Percentiles rank a stretch among this genome's conserved stretches.
Evolutionary conservation across 2,888 invertebrate species (phyloP).

Genomic region (Spodoptera exigua): DNA sequence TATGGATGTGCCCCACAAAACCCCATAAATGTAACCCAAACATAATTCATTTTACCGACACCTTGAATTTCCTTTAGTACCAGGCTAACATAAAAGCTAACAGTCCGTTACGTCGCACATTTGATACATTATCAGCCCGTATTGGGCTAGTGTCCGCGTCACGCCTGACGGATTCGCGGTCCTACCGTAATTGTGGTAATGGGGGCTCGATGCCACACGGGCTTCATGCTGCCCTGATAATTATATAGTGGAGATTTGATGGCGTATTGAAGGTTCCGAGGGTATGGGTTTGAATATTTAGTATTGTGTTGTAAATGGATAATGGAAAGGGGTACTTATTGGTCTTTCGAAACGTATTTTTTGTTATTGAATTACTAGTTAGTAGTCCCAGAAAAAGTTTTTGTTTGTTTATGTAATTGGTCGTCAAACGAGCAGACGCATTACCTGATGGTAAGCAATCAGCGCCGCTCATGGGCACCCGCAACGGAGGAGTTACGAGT

Average conservation of each 20-base stretch:
- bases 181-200: slow-evolving; percentile 57
- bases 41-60: neutral
- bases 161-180: slow-evolving; percentile 55
- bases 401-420: too few relatives aligned
- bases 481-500: too few relatives aligned
- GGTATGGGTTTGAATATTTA: slow-evolving; percentile 3
- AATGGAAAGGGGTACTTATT: too few relatives aligned
- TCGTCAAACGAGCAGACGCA: too few relatives aligned
- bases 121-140: slow-evolving; percentile 53
- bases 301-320: too few relatives aligned
- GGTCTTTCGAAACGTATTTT: too few relatives aligned
- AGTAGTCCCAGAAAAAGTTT: too few relatives aligned
- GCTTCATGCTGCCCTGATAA: slow-evolving; percentile 33
- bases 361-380: too few relatives aligned
- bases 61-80: slow-evolving; percentile 23
- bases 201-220: slow-evolving; percentile 43
- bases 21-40: neutral
- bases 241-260: slow-evolving; percentile 26
- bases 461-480: too few relatives aligned
- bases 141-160: slow-evolving; percentile 46
- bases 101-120: slow-evolving; percentile 30
- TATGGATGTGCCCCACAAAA: neutral
- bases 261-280: slow-evolving; percentile 10
- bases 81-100: slow-evolving; percentile 22
- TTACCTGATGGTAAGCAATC: too few relatives aligned